Evolutionary conservation across 2,888 invertebrate species (phyloP).

Genomic region (Lithophane leautieri): DNA sequence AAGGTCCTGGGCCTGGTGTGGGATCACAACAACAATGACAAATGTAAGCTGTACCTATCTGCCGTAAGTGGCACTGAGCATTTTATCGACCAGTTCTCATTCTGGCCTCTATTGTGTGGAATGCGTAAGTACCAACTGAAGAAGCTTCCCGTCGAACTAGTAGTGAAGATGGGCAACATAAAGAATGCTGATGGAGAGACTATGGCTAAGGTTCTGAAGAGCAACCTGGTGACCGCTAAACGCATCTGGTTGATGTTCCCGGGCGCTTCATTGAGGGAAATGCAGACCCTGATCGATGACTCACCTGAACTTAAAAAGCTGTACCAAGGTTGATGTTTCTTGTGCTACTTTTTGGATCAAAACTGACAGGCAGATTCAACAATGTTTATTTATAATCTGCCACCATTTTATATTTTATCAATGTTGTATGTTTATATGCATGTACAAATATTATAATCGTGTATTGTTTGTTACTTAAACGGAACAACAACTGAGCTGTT

Average conservation of each 20-base stretch:
- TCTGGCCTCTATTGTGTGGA: slow-evolving; percentile 76
- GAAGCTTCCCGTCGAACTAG: slow-evolving; percentile 73
- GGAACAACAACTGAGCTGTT: slow-evolving; percentile 23
- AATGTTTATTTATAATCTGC: slow-evolving; percentile 57
- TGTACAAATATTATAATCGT: slow-evolving; percentile 34
- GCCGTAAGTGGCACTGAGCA: slow-evolving; percentile 77
- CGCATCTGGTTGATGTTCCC: slow-evolving; percentile 73
- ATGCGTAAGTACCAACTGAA: slow-evolving; percentile 75
- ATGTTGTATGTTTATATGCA: slow-evolving; percentile 28
- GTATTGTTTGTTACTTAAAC: slow-evolving; percentile 35
- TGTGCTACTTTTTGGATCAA: background rate
- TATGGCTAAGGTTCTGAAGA: slow-evolving; percentile 70
- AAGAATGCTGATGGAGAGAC: slow-evolving; percentile 72
- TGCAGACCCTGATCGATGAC: slow-evolving; percentile 57
- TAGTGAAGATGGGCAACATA: slow-evolving; percentile 75
- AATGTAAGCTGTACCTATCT: slow-evolving; percentile 74
- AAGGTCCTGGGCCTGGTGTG: slow-evolving; percentile 72
- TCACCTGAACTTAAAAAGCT: slow-evolving; percentile 63
- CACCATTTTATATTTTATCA: slow-evolving; percentile 44
- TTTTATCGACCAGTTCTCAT: slow-evolving; percentile 75
- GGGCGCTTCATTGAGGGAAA: slow-evolving; percentile 55
- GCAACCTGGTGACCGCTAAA: slow-evolving; percentile 61
- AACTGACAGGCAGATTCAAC: slow-evolving; percentile 54
- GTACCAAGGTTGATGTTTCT: slow-evolving; percentile 45
- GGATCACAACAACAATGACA: slow-evolving; percentile 68